phyloP scores from a whole-genome alignment of 2,888 invertebrate species.

The Nemurella pictetii region DNA sequence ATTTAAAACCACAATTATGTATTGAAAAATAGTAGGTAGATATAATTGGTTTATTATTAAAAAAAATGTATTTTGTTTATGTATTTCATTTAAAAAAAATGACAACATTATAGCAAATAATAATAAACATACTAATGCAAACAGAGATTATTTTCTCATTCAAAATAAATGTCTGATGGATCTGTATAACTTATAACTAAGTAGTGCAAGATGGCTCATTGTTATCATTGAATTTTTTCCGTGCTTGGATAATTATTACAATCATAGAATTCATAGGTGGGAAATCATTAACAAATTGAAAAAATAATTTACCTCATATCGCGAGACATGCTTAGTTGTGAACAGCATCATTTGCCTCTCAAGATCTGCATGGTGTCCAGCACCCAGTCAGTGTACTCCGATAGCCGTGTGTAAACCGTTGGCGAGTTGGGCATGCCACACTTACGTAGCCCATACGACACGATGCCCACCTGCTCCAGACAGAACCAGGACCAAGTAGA shows the following conservation, averaged over 20 bases:
- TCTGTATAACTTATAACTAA: too few relatives aligned
- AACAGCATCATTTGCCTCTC: not conserved
- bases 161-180: too few relatives aligned
- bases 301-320: not conserved
- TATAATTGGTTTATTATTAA: too few relatives aligned
- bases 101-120: too few relatives aligned
- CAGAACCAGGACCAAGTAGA: too few relatives aligned
- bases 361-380: constrained; percentile 40
- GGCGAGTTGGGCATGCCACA: constrained; percentile 45
- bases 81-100: too few relatives aligned
- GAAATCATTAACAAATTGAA: not conserved
- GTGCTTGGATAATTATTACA: not conserved
- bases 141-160: too few relatives aligned
- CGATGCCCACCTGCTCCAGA: constrained; percentile 45
- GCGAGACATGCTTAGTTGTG: not conserved
- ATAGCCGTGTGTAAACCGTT: constrained; percentile 46
- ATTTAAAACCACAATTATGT: too few relatives aligned
- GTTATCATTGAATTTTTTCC: not conserved
- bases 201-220: too few relatives aligned
- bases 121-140: too few relatives aligned
- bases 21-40: too few relatives aligned
- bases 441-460: constrained; percentile 45
- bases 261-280: not conserved
- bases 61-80: too few relatives aligned
- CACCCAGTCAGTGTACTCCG: constrained; percentile 46